Percentiles rank a stretch among this genome's conserved stretches.
phyloP scores from a whole-genome alignment of 2,888 invertebrate species.

The Charanyca ferruginea region DNA sequence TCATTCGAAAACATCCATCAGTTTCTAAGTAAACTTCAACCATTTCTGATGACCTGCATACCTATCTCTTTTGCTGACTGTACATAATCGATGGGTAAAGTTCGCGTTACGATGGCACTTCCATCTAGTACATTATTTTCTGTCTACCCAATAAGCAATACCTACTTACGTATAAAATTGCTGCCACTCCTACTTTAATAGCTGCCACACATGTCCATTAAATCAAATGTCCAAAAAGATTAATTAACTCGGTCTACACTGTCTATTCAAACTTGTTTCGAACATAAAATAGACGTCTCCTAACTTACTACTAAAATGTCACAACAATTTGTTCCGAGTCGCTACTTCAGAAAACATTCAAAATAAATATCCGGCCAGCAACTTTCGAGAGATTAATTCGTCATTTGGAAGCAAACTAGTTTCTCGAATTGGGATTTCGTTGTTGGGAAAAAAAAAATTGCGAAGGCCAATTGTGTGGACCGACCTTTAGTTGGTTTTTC shows the following conservation, averaged over 20 bases:
- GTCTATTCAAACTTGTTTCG: neutral
- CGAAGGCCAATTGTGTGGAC: constrained; percentile 29
- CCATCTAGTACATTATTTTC: too few species aligned
- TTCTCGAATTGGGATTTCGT: constrained; percentile 71
- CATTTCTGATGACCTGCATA: too few species aligned
- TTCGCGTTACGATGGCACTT: too few species aligned
- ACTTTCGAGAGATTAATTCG: constrained; percentile 89
- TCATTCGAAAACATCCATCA: too few species aligned
- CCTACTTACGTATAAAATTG: neutral
- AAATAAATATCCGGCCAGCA: constrained; percentile 74
- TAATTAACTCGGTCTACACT: constrained; percentile 5
- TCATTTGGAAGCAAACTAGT: constrained; percentile 88
- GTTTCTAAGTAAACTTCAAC: too few species aligned
- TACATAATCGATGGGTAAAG: too few species aligned
- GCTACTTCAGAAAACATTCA: constrained; percentile 82
- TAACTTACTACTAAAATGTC: constrained; percentile 86
- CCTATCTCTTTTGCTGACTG: too few species aligned
- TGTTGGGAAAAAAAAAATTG: constrained; percentile 74
- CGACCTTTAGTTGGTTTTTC: constrained; percentile 37
- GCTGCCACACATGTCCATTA: neutral
- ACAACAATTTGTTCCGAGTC: constrained; percentile 82
- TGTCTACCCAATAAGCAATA: neutral
- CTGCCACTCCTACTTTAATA: neutral
- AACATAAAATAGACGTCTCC: constrained; percentile 71
- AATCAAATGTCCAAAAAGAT: constrained; percentile 23